Percentiles rank a stretch among this genome's conserved stretches.
Evolutionary conservation across 1,140 invertebrate genomes (phyloP).

Genomic region (Drosophila kanapiae): DNA sequence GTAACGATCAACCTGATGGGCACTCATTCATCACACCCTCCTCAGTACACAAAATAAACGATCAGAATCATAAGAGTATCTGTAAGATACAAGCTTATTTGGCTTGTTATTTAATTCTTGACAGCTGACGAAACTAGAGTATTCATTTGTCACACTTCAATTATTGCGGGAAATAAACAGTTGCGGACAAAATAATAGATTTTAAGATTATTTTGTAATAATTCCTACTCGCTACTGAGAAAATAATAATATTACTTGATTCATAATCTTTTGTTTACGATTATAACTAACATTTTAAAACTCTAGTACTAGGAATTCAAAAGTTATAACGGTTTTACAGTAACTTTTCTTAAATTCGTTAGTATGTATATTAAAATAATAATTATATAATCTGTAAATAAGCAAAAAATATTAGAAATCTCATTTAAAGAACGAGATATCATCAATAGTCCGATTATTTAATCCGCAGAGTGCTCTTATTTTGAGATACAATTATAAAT

Average conservation of each 20-base stretch:
- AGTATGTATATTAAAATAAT: neutral
- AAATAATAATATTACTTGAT: neutral
- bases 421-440: neutral
- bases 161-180: too few relatives aligned
- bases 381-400: accelerated
- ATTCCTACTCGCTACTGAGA: neutral
- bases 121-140: neutral
- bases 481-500: neutral
- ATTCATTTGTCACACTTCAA: neutral
- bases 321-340: too few relatives aligned
- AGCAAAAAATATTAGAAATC: neutral
- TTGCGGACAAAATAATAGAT: neutral
- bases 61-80: neutral
- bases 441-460: neutral
- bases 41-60: neutral
- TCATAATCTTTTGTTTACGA: neutral
- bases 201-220: neutral
- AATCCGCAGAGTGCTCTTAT: neutral
- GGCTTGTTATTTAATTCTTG: neutral
- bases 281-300: neutral
- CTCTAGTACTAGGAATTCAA: neutral
- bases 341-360: too few relatives aligned
- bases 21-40: neutral
- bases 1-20: neutral
- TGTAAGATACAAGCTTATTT: slow-evolving; percentile 4